Base-by-base conservation (phyloP, 2,797 vertebrate genomes). In the Eupleurogrammus muticus region DNA sequence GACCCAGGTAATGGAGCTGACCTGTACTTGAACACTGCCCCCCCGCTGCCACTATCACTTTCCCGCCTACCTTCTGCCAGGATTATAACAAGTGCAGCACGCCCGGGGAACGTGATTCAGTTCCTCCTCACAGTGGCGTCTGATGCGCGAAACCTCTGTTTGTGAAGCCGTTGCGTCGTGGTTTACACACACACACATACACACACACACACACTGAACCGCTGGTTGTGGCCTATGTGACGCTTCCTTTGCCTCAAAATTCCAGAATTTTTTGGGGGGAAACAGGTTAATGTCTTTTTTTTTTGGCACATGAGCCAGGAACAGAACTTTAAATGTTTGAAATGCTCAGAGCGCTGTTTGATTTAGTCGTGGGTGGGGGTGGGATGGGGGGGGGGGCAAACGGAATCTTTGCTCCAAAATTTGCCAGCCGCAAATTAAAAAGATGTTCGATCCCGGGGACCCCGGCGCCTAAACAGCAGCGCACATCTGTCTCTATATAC, bases 1-100 rank as follows among this genome's bases (percentile, higher is more conserved):
- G 88, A 90, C 86, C 63, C 83, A 85, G 76, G 89, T 89, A 90
- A 91, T 90, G 67, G 85, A 84, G 87, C 76, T 92, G 88, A 93
- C 90, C 92, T 90, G 87, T 84, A 87, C 87, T 84, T 86, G 78
- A 90, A 84, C 84, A 70, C 83, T 65, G 59, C 76, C 54, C 77
- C n/a, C 77, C 72, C 72, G 50, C 81, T 70, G 71, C 77, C 73
- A 62, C 82, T 65, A 77, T 83, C 77, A 81, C 83, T 85, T 79
- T 42, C 61, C 79, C 58, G 63, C 72, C 76, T 78, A 75, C 73
- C 69, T 80, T 65, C 77, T 85, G 70, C 48, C 78, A 66, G 65
- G 67, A 72, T 76, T 77, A 69, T 52, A 65, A 63, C 71, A 47
- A 77, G 66, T 83, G 82, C 84, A 85, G 78, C 83, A 81, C 77